Conservation (phyloP, 2,113 vertebrate genomes). For the Mugil cephalus region DNA sequence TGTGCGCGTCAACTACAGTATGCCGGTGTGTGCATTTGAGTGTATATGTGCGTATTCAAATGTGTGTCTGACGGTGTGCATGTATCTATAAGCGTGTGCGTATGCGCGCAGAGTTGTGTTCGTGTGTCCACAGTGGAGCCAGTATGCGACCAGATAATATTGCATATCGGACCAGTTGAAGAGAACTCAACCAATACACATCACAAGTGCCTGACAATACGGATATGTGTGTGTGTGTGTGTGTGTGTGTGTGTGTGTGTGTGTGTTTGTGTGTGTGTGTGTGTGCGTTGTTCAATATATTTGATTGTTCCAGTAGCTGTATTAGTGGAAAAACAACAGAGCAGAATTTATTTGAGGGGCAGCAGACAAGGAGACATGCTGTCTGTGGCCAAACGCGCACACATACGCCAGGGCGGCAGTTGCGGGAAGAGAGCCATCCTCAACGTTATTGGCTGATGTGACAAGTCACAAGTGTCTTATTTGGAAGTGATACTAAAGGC, state of each 20-base stretch:
- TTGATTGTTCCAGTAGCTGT: constrained; percentile 70
- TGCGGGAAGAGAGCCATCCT: too few species aligned
- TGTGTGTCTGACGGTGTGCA: constrained; percentile 9
- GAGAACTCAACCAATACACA: constrained; percentile 49
- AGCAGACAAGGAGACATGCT: constrained; percentile 57
- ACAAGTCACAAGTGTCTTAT: too few species aligned
- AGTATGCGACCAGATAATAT: constrained; percentile 63
- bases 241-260: constrained; percentile 41
- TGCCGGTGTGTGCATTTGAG: constrained; percentile 15
- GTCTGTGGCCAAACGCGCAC: constrained; percentile 44
- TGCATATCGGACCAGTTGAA: constrained; percentile 52
- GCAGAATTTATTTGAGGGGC: constrained; percentile 62
- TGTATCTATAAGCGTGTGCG: background rate
- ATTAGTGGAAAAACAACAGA: constrained; percentile 54
- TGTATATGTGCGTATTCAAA: background rate
- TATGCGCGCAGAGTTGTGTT: too few species aligned
- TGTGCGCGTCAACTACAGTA: background rate
- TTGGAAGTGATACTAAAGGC: too few species aligned
- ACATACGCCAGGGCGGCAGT: background rate
- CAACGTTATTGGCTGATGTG: too few species aligned
- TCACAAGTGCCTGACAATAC: constrained; percentile 52
- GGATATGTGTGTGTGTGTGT: constrained; percentile 26
- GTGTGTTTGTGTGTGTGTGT: constrained; percentile 26
- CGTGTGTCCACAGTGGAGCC: constrained; percentile 49
- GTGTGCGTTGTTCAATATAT: constrained; percentile 66